Evolutionary conservation across 1,140 invertebrate genomes (phyloP), one percentile per base, ranked within the genome.

Genomic region (Platorchestia sp.): DNA sequence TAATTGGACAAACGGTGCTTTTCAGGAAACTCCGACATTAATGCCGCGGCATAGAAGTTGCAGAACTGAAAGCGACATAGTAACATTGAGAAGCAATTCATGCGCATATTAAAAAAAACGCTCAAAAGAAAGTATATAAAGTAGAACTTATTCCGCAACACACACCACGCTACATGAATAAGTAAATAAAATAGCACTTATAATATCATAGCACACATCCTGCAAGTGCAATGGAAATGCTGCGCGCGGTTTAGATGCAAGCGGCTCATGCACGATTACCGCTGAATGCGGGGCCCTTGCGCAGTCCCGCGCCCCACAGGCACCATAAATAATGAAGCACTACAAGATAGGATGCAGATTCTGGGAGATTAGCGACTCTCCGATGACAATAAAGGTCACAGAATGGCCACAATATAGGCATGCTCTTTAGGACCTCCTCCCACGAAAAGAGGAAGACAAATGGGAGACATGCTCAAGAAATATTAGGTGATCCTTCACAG

Each of bases 321-420:
- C 41, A 89, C 43, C 87, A 36, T 89, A 89, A 89, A 89, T 89
- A 89, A 89, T 89, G 87, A 89, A 89, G 87, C 87, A 89, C 41
- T 44, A 89, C 87, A 44, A 42, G 87, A 41, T 41, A 27, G 87
- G 14, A 89, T 14, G 87, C 87, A 89, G 87, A 89, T 89, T 44
- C 87, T 10, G 87, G 43, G 43, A 89, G 87, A 89, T 89, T 42
- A 89, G 87, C 87, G 87, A 42, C 87, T 89, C 87, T 89, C 87
- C 87, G 87, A 89, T 89, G 87, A 89, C n/a, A 89, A 89, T 89
- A 93, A 93, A 93, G 91, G 91, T 93, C 91, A 45, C 91, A 44
- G 91, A 47, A 93, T 93, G 43, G 91, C 45, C 41, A 93, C 40
- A 93, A 93, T 93, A n/a, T 44, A 93, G 45, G 45, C 43, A 40